These are phyloP conservation scores for Brachirus orientalis DNA, from an alignment of 2,113 vertebrate species.

Conservation along the genomic window DNA sequence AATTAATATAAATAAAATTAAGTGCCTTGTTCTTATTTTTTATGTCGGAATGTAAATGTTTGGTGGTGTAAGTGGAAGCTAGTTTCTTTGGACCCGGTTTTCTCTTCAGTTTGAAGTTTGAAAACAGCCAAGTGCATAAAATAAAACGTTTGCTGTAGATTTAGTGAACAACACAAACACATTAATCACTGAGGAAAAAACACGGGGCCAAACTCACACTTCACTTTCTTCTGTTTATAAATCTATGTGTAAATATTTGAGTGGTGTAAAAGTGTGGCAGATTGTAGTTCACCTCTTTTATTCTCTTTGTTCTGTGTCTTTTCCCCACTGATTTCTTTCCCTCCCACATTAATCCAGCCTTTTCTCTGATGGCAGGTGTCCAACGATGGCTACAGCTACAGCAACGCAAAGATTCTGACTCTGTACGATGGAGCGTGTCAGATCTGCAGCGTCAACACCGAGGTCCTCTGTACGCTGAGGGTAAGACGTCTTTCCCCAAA, in stretches of 20 bases:
- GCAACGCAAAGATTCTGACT: conserved; percentile 86
- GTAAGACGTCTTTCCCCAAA: conserved; percentile 65
- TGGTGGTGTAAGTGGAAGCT: too few relatives aligned
- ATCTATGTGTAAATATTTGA: background rate
- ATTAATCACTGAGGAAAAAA: too few relatives aligned
- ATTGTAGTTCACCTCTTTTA: background rate
- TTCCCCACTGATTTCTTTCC: conserved; percentile 12
- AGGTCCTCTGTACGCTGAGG: conserved; percentile 83
- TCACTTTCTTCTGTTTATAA: background rate
- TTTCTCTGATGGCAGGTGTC: conserved; percentile 84
- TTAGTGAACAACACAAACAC: background rate
- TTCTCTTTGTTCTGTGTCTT: conserved; percentile 8
- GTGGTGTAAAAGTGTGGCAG: background rate
- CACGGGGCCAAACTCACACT: too few relatives aligned
- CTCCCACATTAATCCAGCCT: conserved; percentile 15
- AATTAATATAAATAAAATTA: too few relatives aligned
- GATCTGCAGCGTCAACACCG: conserved; percentile 76
- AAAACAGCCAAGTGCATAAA: too few relatives aligned
- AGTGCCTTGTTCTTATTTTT: too few relatives aligned
- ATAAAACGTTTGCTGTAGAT: too few relatives aligned
- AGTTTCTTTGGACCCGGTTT: too few relatives aligned
- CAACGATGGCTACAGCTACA: conserved; percentile 90
- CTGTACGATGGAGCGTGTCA: conserved; percentile 90
- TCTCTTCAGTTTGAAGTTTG: too few relatives aligned
- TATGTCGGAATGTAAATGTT: too few relatives aligned